Evolutionary conservation across 2,113 vertebrate species (phyloP).

Genomic region (Microtus pennsylvanicus): DNA sequence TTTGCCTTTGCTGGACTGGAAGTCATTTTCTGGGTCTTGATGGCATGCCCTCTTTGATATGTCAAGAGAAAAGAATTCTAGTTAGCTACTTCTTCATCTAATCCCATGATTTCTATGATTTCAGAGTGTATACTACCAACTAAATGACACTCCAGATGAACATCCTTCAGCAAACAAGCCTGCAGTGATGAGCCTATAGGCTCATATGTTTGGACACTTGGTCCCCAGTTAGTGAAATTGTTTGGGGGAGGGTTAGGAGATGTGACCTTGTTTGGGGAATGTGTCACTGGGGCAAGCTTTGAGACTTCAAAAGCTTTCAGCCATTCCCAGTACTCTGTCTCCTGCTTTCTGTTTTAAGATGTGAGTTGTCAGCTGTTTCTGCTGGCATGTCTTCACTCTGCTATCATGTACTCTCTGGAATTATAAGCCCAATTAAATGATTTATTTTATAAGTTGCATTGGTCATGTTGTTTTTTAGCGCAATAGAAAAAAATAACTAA

Average conservation of each 20-base stretch:
- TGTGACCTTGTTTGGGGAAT: neutral
- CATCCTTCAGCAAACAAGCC: neutral
- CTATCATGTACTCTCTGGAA: neutral
- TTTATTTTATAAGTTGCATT: neutral
- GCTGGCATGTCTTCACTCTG: neutral
- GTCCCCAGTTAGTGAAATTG: neutral
- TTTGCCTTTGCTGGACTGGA: neutral
- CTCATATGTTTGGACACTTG: neutral
- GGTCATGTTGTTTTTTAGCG: neutral
- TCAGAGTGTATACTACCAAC: neutral
- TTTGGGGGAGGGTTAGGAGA: neutral
- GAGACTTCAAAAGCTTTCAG: neutral
- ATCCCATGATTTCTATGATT: conserved; percentile 12
- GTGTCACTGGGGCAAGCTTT: neutral
- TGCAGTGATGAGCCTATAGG: neutral
- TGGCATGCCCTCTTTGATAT: neutral
- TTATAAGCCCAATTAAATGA: neutral
- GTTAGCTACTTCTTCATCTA: neutral
- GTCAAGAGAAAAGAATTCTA: neutral
- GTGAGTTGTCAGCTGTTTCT: neutral
- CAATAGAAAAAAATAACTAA: neutral
- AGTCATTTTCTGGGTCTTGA: neutral
- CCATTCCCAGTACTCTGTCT: neutral
- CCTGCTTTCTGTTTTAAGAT: neutral
- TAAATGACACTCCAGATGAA: neutral